Conservation (phyloP, 2,113 vertebrate species). For the Myodes glareolus region DNA sequence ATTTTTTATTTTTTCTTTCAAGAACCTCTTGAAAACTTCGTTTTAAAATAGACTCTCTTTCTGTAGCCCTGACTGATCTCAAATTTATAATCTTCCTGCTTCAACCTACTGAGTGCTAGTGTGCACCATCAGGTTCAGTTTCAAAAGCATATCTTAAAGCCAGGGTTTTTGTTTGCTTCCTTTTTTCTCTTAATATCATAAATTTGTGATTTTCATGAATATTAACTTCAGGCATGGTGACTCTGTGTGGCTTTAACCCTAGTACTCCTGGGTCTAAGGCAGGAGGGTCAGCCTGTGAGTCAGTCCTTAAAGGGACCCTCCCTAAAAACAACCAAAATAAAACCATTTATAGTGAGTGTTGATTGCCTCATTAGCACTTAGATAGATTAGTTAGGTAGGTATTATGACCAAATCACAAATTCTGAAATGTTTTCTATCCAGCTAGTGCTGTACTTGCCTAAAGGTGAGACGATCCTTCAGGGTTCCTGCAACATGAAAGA, state of each 20-base stretch:
- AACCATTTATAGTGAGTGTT: neutral
- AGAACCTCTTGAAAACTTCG: neutral
- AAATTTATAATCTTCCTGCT: neutral
- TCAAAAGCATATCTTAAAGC: constrained; percentile 28
- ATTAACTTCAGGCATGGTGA: neutral
- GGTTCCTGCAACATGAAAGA: no score
- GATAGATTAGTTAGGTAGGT: neutral
- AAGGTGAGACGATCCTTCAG: no score
- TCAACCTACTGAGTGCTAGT: neutral
- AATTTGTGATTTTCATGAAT: neutral
- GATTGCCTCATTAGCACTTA: neutral
- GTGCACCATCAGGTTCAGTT: no score
- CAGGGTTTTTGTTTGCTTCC: neutral
- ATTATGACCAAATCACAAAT: neutral
- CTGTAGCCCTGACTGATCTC: neutral
- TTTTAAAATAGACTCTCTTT: neutral
- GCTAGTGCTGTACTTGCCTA: no score
- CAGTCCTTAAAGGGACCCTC: neutral
- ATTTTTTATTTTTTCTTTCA: no score
- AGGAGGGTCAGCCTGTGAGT: neutral
- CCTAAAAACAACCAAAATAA: neutral
- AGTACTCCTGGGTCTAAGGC: neutral
- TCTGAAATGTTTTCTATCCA: constrained; percentile 15
- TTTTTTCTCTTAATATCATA: neutral
- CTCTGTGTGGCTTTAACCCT: neutral